A percentile compares a stretch with the other conserved stretches of the same genome.
Evolutionary conservation across 1,140 invertebrate genomes (phyloP).

Genomic region (Vanessa tameamea): DNA sequence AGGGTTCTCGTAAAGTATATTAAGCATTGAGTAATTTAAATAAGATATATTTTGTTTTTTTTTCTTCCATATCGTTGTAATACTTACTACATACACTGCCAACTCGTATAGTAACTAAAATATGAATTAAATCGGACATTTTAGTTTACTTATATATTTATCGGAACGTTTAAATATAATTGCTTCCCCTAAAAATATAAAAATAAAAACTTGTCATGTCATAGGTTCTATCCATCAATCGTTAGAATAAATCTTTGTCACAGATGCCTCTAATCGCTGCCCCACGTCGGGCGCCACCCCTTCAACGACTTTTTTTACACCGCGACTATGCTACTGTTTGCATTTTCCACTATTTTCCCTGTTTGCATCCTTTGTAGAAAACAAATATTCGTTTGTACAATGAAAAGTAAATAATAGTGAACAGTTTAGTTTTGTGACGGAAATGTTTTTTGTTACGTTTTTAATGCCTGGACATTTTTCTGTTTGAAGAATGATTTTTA

Average conservation of each 20-base stretch:
- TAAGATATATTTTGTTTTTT: too few species aligned
- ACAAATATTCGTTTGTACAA: constrained; percentile 16
- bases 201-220: constrained; percentile 16
- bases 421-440: constrained; percentile 9
- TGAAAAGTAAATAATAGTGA: constrained; percentile 15
- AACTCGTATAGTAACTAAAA: too few species aligned
- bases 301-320: constrained; percentile 12
- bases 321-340: background rate
- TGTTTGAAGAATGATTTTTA: background rate
- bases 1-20: too few species aligned
- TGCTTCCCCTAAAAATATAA: background rate
- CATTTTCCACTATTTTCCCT: background rate
- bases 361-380: constrained; percentile 8
- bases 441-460: constrained; percentile 3
- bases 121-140: background rate
- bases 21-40: too few species aligned
- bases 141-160: background rate
- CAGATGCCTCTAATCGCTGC: constrained; percentile 28
- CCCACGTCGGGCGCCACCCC: constrained; percentile 37
- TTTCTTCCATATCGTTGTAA: too few species aligned
- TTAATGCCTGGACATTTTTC: constrained; percentile 8
- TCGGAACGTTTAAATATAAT: background rate
- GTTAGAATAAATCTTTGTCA: constrained; percentile 15
- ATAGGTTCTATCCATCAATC: constrained; percentile 19
- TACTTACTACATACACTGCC: too few species aligned